Evolutionary conservation across 1,140 invertebrate species (phyloP).

Genomic region (Ceratosolen fusciceps): DNA sequence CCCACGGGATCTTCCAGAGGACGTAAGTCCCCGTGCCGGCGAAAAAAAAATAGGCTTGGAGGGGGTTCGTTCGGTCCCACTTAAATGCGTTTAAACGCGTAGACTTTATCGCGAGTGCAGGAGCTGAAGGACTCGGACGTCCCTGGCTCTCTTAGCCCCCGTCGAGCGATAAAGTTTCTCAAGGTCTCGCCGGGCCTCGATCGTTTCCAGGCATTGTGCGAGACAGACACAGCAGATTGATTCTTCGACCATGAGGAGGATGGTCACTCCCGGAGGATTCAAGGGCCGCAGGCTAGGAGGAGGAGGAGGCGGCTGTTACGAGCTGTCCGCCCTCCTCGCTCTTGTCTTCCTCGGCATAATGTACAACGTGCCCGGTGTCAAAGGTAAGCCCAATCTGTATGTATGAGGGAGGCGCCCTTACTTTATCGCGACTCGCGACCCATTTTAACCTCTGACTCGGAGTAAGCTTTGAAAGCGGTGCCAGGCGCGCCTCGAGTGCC

Average conservation of each 20-base stretch:
- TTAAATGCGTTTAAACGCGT: constrained; percentile 6
- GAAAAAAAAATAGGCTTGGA: background rate
- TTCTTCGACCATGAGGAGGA: background rate
- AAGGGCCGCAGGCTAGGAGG: background rate
- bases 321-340: constrained; percentile 24
- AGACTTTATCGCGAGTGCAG: background rate
- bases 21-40: background rate
- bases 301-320: no score
- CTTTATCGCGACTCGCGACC: background rate
- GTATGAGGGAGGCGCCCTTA: background rate
- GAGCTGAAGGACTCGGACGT: constrained; percentile 18
- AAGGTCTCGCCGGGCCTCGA: background rate
- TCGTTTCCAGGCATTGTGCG: background rate
- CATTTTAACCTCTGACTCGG: background rate
- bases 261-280: background rate
- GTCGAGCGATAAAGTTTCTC: no score
- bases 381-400: constrained; percentile 42
- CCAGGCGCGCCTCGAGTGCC: background rate
- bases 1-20: background rate
- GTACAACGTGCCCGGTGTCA: constrained; percentile 27
- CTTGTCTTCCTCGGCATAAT: constrained; percentile 8
- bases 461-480: background rate
- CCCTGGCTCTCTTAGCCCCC: constrained; percentile 1
- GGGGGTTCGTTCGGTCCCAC: background rate
- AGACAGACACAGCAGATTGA: no score